Evolutionary conservation across 2,888 invertebrate genomes (phyloP).

Genomic region (Leistus spinibarbis): DNA sequence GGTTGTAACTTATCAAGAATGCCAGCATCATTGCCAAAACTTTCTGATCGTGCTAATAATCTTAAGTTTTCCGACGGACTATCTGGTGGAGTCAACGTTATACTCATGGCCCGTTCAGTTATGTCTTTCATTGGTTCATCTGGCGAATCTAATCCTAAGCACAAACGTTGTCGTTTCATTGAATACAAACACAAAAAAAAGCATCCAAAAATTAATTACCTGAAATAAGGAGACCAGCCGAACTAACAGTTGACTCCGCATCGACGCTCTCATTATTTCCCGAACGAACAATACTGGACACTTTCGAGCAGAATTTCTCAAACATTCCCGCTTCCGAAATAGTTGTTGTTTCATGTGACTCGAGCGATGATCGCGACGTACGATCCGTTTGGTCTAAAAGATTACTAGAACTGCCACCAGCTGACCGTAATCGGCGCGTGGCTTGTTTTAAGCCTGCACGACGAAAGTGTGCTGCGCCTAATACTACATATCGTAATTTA

Average conservation of each 20-base stretch:
- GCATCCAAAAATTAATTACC: conserved; percentile 42
- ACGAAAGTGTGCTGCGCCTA: conserved; percentile 88
- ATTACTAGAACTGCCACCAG: conserved; percentile 57
- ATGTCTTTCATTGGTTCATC: conserved; percentile 10
- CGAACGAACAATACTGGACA: conserved; percentile 68
- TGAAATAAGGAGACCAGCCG: conserved; percentile 64
- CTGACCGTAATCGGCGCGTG: conserved; percentile 59
- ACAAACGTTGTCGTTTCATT: too few species aligned
- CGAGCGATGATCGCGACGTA: conserved; percentile 55
- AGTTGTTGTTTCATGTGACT: conserved; percentile 54
- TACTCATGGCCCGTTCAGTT: conserved; percentile 42
- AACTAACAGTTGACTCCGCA: conserved; percentile 52
- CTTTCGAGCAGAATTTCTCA: conserved; percentile 64
- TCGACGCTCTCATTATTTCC: conserved; percentile 48
- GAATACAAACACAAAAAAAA: neutral
- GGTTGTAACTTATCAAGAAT: conserved; percentile 73
- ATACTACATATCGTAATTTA: conserved; percentile 88
- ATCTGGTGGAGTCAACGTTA: conserved; percentile 59
- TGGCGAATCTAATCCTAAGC: conserved; percentile 8
- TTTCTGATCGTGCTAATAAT: conserved; percentile 70
- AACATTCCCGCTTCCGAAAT: conserved; percentile 53
- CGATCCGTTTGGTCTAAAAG: conserved; percentile 52
- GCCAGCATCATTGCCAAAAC: conserved; percentile 80
- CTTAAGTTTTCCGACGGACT: conserved; percentile 66
- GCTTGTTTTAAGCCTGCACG: conserved; percentile 72